Evolutionary conservation across 2,113 vertebrate species (phyloP), one percentile per base, ranked within the genome.

Genomic region (Promerops cafer): DNA sequence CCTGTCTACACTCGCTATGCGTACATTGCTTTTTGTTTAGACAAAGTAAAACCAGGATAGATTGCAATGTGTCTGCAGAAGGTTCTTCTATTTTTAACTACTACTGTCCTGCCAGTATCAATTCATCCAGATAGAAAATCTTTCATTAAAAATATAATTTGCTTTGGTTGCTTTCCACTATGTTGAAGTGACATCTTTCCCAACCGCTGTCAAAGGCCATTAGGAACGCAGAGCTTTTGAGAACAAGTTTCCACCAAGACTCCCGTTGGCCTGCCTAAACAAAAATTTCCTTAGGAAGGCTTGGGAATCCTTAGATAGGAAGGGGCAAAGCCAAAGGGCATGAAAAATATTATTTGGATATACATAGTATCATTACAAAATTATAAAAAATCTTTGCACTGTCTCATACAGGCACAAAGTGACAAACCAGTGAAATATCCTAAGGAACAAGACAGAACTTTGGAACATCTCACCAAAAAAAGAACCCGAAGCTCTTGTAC

Each of bases 121-220:
- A 52, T 88, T 94, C 42, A 59, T 42, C n/a, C 39, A 80, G 59
- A 88, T 16, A 80, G 53, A 88, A 53, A 92, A 71, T 59, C 37
- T 28, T 94, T 89, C 89, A 79, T 91, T 91, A 94, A 95, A 85
- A 93, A 87, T 70, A 90, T 53, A 47, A 91, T 80, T 91, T 90
- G 65, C 90, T 93, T 82, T 35, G 49, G n/a, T 91, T 69, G 49
- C 61, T 93, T 83, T 87, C 78, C 75, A 54, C 52, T 80, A 9
- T 40, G 33, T 30, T 83, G 45, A 93, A 94, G 74, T 69, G 85
- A 80, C 84, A 90, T 88, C 82, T 88, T 93, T 83, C 35, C 87
- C 69, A 91, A 42, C 26, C 33, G 33, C 78, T 74, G 87, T 93
- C 93, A 88, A 70, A 93, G 56, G 42, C 89, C 86, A 90, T 96